These are phyloP conservation scores for Cotesia chilonis DNA, from an alignment of 1,140 invertebrate species.

Conservation along the genomic window DNA sequence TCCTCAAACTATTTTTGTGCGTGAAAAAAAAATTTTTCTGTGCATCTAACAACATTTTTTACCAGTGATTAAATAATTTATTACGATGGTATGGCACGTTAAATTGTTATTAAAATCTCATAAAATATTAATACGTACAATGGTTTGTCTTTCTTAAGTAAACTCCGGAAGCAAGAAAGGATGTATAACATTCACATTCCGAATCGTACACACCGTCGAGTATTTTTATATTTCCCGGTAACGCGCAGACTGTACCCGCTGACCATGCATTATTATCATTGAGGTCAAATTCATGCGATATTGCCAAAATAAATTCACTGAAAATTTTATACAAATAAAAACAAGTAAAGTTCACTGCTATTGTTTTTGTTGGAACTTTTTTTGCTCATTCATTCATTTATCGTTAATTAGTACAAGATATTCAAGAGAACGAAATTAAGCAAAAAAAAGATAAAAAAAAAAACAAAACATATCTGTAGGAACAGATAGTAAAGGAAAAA, in stretches of 20 bases:
- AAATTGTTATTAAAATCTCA: neutral
- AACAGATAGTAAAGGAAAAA: slow-evolving; percentile 10
- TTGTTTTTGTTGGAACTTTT: no score
- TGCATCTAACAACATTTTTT: no score
- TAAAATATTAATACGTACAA: slow-evolving; percentile 2
- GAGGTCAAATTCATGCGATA: slow-evolving; percentile 5
- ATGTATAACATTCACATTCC: slow-evolving; percentile 28
- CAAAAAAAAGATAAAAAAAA: slow-evolving; percentile 6
- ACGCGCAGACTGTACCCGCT: slow-evolving; percentile 16
- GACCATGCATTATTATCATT: slow-evolving; percentile 13
- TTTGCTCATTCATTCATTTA: no score
- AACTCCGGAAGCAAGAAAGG: slow-evolving; percentile 23
- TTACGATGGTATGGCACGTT: neutral
- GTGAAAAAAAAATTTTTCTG: no score
- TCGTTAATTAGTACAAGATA: no score
- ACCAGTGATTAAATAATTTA: no score
- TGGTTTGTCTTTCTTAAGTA: slow-evolving; percentile 13
- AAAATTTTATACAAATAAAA: neutral
- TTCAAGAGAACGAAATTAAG: neutral
- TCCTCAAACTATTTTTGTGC: no score
- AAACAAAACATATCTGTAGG: slow-evolving; percentile 1
- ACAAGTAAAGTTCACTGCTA: no score
- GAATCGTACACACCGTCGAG: slow-evolving; percentile 7
- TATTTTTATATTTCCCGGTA: slow-evolving; percentile 42
- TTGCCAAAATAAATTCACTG: neutral